Base-by-base conservation (phyloP, 2,113 vertebrate genomes). In the Aldabrachelys gigantea region DNA sequence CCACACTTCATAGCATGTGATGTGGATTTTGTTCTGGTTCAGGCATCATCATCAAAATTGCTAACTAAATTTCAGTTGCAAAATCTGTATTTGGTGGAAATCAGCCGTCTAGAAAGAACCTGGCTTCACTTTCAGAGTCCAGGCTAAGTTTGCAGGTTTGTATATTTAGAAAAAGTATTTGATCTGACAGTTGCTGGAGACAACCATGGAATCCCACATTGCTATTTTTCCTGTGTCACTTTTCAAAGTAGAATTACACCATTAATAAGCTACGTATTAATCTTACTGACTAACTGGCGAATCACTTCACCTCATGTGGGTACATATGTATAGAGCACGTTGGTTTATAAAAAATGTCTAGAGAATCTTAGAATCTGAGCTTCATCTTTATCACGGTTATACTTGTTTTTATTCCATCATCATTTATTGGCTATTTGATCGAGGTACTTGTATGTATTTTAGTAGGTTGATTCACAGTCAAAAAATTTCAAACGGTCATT, bases 271-370 rank as follows among this genome's bases (percentile, higher is more conserved):
- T 78, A 47, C 22, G 10, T 76, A 44, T 27, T 27, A 47, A 44
- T 76, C 25, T 29, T 44, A 47, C 44, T 78, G 44, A 78, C 27
- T 78, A 78, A 47, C 12, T 44, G 38, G 41, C 5, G 41, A 78
- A 47, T 44, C 41, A 44, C 11, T 78, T 27, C 47, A 14, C 24
- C 25, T 47, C 24, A 47, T 19, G n/a, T 38, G 65, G 35, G 2
- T 44, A 12, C 0, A 0, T 35, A 3, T 49, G 8, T 21, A 1
- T 29, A 47, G 4, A 0, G 0, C 21, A 2, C 0, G 0, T 8
- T 24, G 59, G 24, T n/a, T 27, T 25, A 19, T 17, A 25, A 38
- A 38, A 79, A 85, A 31, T 0, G 4, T 9, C 57, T 1, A 0
- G 7, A 7, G 2, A 54, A 57, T 0, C 11, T 47, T 8, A 57